Evolutionary conservation across 2,797 vertebrate genomes (phyloP), one percentile per base, ranked within the genome.

Genomic region (Loriculus beryllinus): DNA sequence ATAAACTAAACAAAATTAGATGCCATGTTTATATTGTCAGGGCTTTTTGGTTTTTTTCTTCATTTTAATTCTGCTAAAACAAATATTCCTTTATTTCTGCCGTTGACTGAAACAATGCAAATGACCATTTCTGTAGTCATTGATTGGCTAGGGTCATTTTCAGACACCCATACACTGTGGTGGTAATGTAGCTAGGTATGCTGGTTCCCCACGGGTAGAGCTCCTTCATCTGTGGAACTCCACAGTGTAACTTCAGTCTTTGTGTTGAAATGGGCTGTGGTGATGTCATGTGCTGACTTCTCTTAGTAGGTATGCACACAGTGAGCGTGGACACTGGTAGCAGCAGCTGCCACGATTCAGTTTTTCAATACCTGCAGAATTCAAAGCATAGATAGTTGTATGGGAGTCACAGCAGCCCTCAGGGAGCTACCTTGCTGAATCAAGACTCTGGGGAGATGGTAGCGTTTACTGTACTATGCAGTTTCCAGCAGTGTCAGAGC

Each of bases 101-200:
- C 43, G 2, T 29, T 40, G 52, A 56, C 12, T 48, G 20, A 80
- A 82, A 35, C 7, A 51, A 18, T 9, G 8, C 13, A 63, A 26
- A 80, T 42, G 8, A 26, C 9, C 3, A 10, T 78, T 82, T 74
- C 19, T 16, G 12, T 8, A 62, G 39, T 9, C 5, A 6, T 26
- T 16, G 37, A 18, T 45, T 63, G 51, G 4, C 64, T 42, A 31
- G 39, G 19, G 13, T 56, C 0, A 2, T 45, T 88, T 75, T 68
- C 42, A 68, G 40, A 39, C 45, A 16, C 4, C 4, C 0, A 0
- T 40, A 12, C 10, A 4, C 8, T 25, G 21, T 1, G 0, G 6
- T 54, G 57, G 17, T 25, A 59, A 33, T 0, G 0, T 47, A 31
- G 5, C 22, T 85, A 17, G 4, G 3, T 56, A 7, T 37, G 25